These are phyloP conservation scores for Cossypha heuglini DNA, from an alignment of 2,797 vertebrate genomes.

Conservation along the genomic window DNA sequence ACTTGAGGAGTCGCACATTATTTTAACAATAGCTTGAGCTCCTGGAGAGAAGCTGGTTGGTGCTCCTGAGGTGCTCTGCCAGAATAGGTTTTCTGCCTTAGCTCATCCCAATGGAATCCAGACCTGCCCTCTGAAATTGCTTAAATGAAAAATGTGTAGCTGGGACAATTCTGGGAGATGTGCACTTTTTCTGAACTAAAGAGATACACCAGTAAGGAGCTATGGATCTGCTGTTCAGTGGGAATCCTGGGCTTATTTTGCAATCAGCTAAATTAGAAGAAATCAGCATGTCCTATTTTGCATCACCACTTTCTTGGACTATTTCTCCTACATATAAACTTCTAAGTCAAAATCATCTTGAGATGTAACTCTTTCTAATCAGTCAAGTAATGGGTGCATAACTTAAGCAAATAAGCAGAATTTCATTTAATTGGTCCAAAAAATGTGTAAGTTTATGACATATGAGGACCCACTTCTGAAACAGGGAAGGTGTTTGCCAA, in stretches of 20 bases:
- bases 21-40: neutral
- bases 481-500: neutral
- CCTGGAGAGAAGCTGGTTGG: neutral
- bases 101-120: neutral
- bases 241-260: neutral
- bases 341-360: neutral
- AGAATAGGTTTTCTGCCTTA: neutral
- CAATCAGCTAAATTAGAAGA: neutral
- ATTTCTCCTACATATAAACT: neutral
- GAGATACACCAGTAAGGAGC: neutral
- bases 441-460: neutral
- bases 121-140: neutral
- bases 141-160: neutral
- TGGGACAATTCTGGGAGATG: neutral
- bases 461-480: neutral
- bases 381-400: rapidly evolving
- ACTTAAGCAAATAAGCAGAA: neutral
- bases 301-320: neutral
- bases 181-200: neutral
- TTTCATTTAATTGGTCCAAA: neutral
- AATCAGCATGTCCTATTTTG: neutral
- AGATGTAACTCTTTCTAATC: neutral
- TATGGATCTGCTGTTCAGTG: neutral
- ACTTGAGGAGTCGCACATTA: neutral
- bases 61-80: neutral